Base-by-base conservation (phyloP, 2,797 vertebrate genomes). In the Poecilia wingei region DNA sequence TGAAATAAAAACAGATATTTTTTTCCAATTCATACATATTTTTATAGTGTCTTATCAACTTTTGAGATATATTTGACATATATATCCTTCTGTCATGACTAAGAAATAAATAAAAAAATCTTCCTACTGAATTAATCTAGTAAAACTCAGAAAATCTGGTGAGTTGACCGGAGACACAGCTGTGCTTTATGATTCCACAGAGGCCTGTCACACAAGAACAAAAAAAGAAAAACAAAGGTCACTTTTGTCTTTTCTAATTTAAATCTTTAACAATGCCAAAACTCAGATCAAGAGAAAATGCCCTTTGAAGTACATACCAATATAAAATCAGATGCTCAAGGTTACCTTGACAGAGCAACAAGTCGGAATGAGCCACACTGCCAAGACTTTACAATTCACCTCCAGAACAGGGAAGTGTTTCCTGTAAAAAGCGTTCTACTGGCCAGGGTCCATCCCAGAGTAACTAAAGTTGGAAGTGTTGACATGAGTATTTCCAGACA, bases 401-500 rank as follows among this genome's bases (percentile, higher is more conserved):
- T 77, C 72, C 80, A 64, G 69, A 70, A 73, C 41, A 49, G 33
- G 79, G 51, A 82, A 72, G 72, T 6, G 36, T 46, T 76, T 22
- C 20, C 72, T 49, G 43, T 68, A 61, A 55, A 74, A 69, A 70
- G 57, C 51, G 69, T 70, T 13, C 25, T 18, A 25, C 33, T 69
- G 28, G 33, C 39, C n/a, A 0, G 18, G 51, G 5, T 57, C 74
- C 47, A 2, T 69, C 55, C 20, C 45, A 82, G 46, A 78, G 66
- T 4, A 55, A 16, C 79, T 79, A 74, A 74, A 76, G 74, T 61
- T 79, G 28, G 70, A 79, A 49, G 55, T 57, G 80, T 68, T 85
- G 79, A 86, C 18, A 7, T 69, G 76, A 77, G 33, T 14, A 57
- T 84, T 82, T 89, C 47, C 78, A 85, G 80, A 82, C 46, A 80